These are phyloP conservation scores for Brachionus angularis DNA, from an alignment of 1,140 invertebrate genomes.

Conservation along the genomic window DNA sequence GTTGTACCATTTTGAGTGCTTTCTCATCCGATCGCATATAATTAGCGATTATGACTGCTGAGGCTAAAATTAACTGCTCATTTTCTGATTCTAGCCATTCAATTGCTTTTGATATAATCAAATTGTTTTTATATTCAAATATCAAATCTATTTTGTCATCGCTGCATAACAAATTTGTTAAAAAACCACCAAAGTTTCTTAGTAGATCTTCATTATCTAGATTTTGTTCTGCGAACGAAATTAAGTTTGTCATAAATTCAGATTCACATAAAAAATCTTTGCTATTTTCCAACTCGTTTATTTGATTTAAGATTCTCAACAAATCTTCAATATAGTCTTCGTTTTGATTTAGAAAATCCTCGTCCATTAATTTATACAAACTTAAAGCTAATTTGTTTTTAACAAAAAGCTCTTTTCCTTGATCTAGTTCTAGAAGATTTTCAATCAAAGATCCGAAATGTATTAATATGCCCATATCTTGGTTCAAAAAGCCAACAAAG, in stretches of 20 bases:
- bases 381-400: not conserved
- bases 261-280: conserved; percentile 23
- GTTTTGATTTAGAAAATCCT: not conserved
- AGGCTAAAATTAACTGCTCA: conserved; percentile 9
- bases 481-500: not conserved
- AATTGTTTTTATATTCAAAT: conserved; percentile 23
- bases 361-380: not conserved
- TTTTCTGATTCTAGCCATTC: conserved; percentile 26
- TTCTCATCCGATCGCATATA: conserved; percentile 33
- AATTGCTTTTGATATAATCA: not conserved
- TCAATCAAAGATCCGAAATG: conserved; percentile 34
- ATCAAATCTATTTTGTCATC: conserved; percentile 28
- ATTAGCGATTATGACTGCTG: conserved; percentile 40
- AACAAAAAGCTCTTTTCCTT: conserved; percentile 3
- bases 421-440: conserved; percentile 27
- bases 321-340: not conserved
- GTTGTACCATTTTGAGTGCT: not conserved
- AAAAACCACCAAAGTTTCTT: conserved; percentile 14
- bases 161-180: conserved; percentile 11
- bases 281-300: conserved; percentile 18
- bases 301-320: conserved; percentile 4
- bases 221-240: not conserved
- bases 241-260: not conserved
- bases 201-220: not conserved
- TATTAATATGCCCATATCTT: conserved; percentile 4